These are phyloP conservation scores for Synchiropus splendidus DNA, from an alignment of 2,113 vertebrate genomes.

Conservation along the genomic window DNA sequence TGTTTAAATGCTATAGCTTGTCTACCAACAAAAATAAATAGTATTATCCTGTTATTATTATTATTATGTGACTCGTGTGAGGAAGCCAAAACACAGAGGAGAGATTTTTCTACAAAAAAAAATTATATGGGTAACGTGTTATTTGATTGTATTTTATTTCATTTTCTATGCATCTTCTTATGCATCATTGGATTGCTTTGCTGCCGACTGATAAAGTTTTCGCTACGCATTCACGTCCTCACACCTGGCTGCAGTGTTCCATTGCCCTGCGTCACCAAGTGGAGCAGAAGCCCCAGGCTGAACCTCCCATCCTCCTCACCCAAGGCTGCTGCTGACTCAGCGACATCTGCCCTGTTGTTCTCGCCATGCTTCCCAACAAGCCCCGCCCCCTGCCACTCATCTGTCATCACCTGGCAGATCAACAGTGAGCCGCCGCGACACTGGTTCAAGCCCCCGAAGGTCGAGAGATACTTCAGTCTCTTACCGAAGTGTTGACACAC, in stretches of 20 bases:
- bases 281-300: slow-evolving; percentile 38
- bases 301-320: slow-evolving; percentile 39
- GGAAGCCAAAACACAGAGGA: too few species aligned
- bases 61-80: too few species aligned
- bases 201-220: too few species aligned
- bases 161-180: too few species aligned
- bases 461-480: slow-evolving; percentile 20
- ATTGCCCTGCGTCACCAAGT: slow-evolving; percentile 48
- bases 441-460: slow-evolving; percentile 46
- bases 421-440: slow-evolving; percentile 28
- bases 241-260: slow-evolving; percentile 52
- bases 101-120: too few species aligned
- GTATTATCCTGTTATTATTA: too few species aligned
- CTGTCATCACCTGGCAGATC: slow-evolving; percentile 48
- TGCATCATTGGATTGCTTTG: too few species aligned
- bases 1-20: too few species aligned
- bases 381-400: slow-evolving; percentile 38
- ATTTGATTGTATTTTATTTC: too few species aligned
- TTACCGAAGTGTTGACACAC: slow-evolving; percentile 15
- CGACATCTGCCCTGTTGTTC: slow-evolving; percentile 56
- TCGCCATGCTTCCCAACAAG: slow-evolving; percentile 58
- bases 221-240: slow-evolving; percentile 56
- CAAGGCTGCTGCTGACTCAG: slow-evolving; percentile 49
- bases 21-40: too few species aligned
- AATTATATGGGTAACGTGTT: too few species aligned